Conservation (phyloP, 2,888 invertebrate genomes). For the Hemithea aestivaria region DNA sequence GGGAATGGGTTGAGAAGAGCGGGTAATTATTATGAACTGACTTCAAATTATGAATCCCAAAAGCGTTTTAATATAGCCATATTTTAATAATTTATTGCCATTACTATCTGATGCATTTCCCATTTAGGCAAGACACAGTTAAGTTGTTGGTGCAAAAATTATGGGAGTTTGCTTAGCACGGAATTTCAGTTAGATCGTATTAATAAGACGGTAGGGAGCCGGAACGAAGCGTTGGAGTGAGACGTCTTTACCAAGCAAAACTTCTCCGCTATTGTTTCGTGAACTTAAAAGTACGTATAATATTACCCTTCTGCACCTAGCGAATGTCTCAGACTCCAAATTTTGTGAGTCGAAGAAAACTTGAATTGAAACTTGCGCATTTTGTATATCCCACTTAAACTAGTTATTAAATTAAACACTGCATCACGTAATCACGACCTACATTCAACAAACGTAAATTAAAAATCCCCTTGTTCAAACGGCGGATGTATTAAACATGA, state of each 20-base stretch:
- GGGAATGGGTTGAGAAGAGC: no score
- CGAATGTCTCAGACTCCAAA: conserved; percentile 51
- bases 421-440: no score
- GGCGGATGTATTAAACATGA: conserved; percentile 32
- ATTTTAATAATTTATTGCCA: conserved; percentile 10
- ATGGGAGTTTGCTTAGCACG: conserved; percentile 38
- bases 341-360: conserved; percentile 42
- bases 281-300: conserved; percentile 39
- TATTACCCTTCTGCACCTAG: conserved; percentile 50
- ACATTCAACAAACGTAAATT: conserved; percentile 10
- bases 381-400: conserved; percentile 24
- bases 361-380: conserved; percentile 41
- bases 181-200: conserved; percentile 31
- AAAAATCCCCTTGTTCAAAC: conserved; percentile 24
- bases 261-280: conserved; percentile 56
- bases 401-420: conserved; percentile 22
- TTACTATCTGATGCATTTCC: conserved; percentile 20
- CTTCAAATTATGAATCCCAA: no score
- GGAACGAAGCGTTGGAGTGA: conserved; percentile 25
- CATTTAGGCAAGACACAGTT: conserved; percentile 28
- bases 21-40: no score
- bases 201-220: conserved; percentile 34
- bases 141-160: conserved; percentile 36
- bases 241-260: conserved; percentile 39
- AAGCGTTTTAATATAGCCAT: conserved; percentile 1